Evolutionary conservation across 2,888 invertebrate species (phyloP).

Genomic region (Drosophila vallismaia): DNA sequence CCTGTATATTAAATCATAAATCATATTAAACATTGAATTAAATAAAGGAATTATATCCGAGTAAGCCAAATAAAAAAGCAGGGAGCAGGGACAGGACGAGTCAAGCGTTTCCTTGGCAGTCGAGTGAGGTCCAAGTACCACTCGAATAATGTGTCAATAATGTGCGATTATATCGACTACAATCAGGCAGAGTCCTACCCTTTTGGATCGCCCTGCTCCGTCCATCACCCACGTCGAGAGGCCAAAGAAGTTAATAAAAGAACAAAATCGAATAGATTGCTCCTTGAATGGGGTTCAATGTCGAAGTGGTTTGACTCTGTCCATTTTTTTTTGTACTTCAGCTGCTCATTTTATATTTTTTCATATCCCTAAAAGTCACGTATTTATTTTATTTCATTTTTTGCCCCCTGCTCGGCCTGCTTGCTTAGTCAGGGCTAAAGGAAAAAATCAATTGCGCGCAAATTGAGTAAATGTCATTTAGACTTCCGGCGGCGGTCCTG

Average conservation of each 20-base stretch:
- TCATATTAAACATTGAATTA: slow-evolving; percentile 29
- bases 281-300: slow-evolving; percentile 28
- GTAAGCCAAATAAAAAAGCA: not conserved
- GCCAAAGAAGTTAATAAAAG: slow-evolving; percentile 56
- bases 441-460: slow-evolving; percentile 63
- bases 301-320: slow-evolving; percentile 32
- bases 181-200: slow-evolving; percentile 39
- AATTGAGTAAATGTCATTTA: slow-evolving; percentile 72
- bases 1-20: slow-evolving; percentile 36
- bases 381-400: slow-evolving; percentile 44
- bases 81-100: not conserved
- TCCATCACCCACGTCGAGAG: slow-evolving; percentile 14
- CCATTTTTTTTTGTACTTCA: slow-evolving; percentile 28
- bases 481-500: slow-evolving; percentile 63
- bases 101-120: not conserved
- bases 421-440: slow-evolving; percentile 18
- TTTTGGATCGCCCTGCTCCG: slow-evolving; percentile 13
- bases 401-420: slow-evolving; percentile 20
- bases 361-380: slow-evolving; percentile 59
- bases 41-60: slow-evolving; percentile 5
- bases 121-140: slow-evolving; percentile 44
- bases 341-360: slow-evolving; percentile 38
- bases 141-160: slow-evolving; percentile 68
- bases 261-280: not conserved
- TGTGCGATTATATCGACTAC: slow-evolving; percentile 63